Evolutionary conservation across 1,140 invertebrate genomes (phyloP), one percentile per base, ranked within the genome.

Genomic region (Lineus longissimus): DNA sequence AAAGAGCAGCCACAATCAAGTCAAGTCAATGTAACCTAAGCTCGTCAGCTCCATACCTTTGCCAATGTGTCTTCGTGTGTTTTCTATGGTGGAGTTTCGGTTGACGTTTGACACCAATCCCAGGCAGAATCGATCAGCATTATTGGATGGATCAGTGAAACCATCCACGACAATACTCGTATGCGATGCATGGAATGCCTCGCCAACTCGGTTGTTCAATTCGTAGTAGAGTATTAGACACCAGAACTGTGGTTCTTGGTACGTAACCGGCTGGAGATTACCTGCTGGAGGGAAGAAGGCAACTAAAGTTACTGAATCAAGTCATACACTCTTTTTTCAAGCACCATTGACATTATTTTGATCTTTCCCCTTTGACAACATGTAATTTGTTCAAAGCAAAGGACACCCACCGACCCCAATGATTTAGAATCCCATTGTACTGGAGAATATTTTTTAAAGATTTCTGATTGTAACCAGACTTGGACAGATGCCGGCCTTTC

Each of bases 21-120:
- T n/a, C n/a, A n/a, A n/a, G n/a, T n/a, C n/a, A n/a, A n/a, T n/a
- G n/a, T n/a, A n/a, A n/a, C n/a, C n/a, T n/a, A n/a, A n/a, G n/a
- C n/a, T n/a, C n/a, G n/a, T n/a, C n/a, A n/a, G n/a, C 15, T 29
- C 29, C 68, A 62, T 72, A 87, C 87, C 95, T 86, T 93, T 95
- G 27, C 94, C 94, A 83, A 98, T 98, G 78, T 97, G 94, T 74
- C 94, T 86, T 68, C 95, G 86, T 6, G 95, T 97, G 76, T 97
- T 97, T 83, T 98, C 95, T 70, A 97, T 97, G 1, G 95, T 97
- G n/a, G 93, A 95, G 81, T 98, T 98, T 65, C 95, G 86, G 81
- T 97, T 97, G 27, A 97, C 94, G 83, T 98, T 98, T 47, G 94
- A 96, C 61, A 98, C 82, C 67, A 97, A 91, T 0, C 95, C 95